Base-by-base conservation (phyloP, 2,113 vertebrate species). In the Pontoporia blainvillei region DNA sequence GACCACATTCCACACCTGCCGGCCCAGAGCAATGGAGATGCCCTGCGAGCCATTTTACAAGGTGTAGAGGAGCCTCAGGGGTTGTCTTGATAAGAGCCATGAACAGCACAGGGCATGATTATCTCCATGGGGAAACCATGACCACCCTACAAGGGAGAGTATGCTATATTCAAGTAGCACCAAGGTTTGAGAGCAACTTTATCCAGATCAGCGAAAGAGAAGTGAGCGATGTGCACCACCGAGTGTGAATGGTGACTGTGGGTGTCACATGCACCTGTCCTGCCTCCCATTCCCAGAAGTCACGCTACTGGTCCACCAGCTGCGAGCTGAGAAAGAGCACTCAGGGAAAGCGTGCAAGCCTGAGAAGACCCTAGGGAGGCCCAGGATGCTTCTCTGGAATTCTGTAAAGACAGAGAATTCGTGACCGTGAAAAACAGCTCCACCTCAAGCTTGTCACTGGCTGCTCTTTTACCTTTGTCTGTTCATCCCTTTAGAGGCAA, bases 171-270 rank as follows among this genome's bases (percentile, higher is more conserved):
- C 69, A 94, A 21, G 49, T 66, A 89, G 93, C 88, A 12, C 72
- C 96, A 4, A 95, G 86, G 44, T 81, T 92, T 73, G 91, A 97
- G 75, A 95, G 90, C 25, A 78, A 44, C 34, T 86, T 96, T 25
- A 79, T 91, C 27, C 96, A 94, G 93, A 67, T 96, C 67, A 95
- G 15, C 6, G 61, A 95, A 34, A 91, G 94, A n/a, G 69, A 95
- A 49, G 31, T 84, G n/a, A 82, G 83, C 11, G 64, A 92, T 3
- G 90, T 95, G 3, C 88, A 96, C 76, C 92, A 92, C 31, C n/a
- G 6, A 3, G 54, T 92, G 15, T n/a, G 81, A 57, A 44, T 85
- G 2, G 69, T 97, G 88, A 94, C 81, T 7, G 90, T 93, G n/a
- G 69, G 39, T 1, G 46, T 86, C 18, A 62, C 90, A 44, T 76